Percentiles rank a stretch among this genome's conserved stretches.
Evolutionary conservation across 2,797 vertebrate genomes (phyloP).

Genomic region (Xyrichtys novacula): DNA sequence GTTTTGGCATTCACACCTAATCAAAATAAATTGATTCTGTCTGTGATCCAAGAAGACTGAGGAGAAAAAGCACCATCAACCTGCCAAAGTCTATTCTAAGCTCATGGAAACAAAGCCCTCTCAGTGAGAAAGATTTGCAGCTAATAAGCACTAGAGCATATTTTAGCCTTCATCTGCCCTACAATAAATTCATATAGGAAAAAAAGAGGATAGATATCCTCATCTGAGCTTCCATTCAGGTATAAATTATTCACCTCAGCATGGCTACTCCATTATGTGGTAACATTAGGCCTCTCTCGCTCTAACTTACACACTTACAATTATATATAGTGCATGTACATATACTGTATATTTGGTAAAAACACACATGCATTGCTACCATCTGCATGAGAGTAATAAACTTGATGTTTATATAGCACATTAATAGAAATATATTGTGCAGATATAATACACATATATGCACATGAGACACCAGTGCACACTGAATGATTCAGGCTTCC

Average conservation of each 20-base stretch:
- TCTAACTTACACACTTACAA: constrained; percentile 15
- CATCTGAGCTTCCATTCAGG: constrained; percentile 65
- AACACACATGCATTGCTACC: background rate
- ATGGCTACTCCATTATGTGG: constrained; percentile 75
- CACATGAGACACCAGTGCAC: constrained; percentile 17
- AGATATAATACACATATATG: constrained; percentile 41
- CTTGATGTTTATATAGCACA: constrained; percentile 40
- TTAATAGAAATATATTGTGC: constrained; percentile 51
- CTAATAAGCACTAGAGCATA: constrained; percentile 70
- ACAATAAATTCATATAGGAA: constrained; percentile 77
- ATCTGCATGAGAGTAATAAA: constrained; percentile 36
- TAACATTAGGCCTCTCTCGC: constrained; percentile 51
- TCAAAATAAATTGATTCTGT: constrained; percentile 36
- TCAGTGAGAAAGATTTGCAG: constrained; percentile 64
- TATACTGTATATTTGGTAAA: no score
- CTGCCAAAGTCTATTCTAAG: constrained; percentile 23
- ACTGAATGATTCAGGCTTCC: constrained; percentile 33
- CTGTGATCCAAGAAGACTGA: constrained; percentile 27
- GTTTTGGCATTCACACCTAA: constrained; percentile 11
- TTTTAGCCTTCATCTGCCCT: constrained; percentile 64
- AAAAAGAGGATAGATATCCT: constrained; percentile 73
- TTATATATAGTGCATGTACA: constrained; percentile 32
- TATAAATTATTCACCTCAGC: constrained; percentile 81
- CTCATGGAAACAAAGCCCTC: constrained; percentile 56
- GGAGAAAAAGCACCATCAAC: constrained; percentile 8